Evolutionary conservation across 2,113 vertebrate species (phyloP).

Genomic region (Zosterops hypoxanthus): DNA sequence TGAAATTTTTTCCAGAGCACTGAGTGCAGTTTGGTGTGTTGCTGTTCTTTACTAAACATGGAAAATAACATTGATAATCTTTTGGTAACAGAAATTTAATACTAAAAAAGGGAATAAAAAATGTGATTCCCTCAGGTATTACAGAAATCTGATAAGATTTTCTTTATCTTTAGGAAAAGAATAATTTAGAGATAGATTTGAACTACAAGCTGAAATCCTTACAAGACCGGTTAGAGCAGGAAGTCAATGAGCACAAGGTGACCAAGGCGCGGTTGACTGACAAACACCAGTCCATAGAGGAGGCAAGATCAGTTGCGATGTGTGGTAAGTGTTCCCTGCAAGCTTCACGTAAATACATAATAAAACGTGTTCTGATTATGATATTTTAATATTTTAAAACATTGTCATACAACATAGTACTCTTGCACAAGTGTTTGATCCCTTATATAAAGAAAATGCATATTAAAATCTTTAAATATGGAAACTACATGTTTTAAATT

Average conservation of each 20-base stretch:
- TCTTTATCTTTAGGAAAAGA: slow-evolving; percentile 86
- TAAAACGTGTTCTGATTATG: background rate
- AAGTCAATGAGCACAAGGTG: slow-evolving; percentile 91
- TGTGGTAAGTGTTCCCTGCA: slow-evolving; percentile 81
- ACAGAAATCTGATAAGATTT: background rate
- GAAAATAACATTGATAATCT: background rate
- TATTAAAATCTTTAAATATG: background rate
- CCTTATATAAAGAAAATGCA: background rate
- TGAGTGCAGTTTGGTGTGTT: background rate
- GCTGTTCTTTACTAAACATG: background rate
- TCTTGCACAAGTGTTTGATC: background rate
- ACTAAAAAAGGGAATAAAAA: background rate
- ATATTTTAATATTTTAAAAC: background rate
- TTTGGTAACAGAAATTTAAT: background rate
- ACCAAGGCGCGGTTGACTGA: slow-evolving; percentile 93
- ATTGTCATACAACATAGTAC: background rate
- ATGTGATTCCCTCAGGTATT: background rate
- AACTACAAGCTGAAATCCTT: slow-evolving; percentile 96
- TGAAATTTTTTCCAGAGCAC: background rate
- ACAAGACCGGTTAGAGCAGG: slow-evolving; percentile 94
- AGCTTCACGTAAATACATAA: background rate
- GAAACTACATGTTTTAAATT: background rate
- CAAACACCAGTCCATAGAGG: slow-evolving; percentile 96
- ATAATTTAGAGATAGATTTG: slow-evolving; percentile 96
- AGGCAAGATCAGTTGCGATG: slow-evolving; percentile 94